Conservation (phyloP, 2,113 vertebrate species). For the Anseranas semipalmata region DNA sequence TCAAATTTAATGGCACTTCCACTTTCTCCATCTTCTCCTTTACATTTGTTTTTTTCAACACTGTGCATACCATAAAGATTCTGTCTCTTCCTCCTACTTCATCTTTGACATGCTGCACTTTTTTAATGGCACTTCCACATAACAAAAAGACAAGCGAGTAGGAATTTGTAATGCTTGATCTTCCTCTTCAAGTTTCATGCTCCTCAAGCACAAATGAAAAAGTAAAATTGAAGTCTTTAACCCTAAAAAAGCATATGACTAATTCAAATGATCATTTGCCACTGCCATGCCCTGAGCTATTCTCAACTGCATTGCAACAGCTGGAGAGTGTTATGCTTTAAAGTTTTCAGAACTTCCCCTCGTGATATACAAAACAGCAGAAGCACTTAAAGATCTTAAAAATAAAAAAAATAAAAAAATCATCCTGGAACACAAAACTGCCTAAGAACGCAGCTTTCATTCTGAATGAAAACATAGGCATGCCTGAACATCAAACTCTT, state of each 20-base stretch:
- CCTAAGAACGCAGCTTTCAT: fast-evolving
- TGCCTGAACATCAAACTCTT: not conserved
- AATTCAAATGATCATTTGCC: not conserved
- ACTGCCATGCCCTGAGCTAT: not conserved
- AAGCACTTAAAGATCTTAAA: not conserved
- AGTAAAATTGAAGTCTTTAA: not conserved
- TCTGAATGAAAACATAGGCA: not conserved
- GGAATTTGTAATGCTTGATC: not conserved
- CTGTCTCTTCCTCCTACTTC: not conserved
- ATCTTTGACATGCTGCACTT: not conserved
- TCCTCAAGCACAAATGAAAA: not conserved
- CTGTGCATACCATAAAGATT: not conserved
- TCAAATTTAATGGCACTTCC: not conserved
- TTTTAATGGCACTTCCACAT: not conserved
- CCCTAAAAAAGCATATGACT: not conserved
- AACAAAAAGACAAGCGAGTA: not conserved
- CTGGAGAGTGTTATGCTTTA: not conserved
- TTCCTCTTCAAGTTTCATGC: not conserved
- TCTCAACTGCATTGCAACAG: not conserved
- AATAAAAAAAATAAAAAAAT: not conserved
- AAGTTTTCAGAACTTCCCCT: not conserved
- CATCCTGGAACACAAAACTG: not conserved
- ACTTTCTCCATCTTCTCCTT: not conserved
- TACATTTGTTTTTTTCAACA: not conserved
- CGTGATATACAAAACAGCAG: not conserved